Percentiles rank a stretch among this genome's conserved stretches.
phyloP scores from a whole-genome alignment of 2,797 vertebrate species.

The Euthynnus affinis region DNA sequence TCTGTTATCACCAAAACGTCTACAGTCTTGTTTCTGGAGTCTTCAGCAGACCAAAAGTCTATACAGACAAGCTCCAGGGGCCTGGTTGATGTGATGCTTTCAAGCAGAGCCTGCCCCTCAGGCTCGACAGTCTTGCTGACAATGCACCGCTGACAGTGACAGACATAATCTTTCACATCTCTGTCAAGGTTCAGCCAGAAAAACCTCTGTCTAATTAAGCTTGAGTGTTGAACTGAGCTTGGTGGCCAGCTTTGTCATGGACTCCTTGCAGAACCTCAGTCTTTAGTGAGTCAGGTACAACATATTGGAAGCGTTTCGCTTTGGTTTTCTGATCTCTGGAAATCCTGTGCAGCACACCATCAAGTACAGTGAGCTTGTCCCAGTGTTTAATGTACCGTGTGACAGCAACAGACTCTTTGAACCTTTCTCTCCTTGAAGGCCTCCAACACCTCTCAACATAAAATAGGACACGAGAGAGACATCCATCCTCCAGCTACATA shows the following conservation, averaged over 20 bases:
- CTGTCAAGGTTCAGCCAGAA: neutral
- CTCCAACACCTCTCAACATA: neutral
- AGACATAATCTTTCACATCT: constrained; percentile 6
- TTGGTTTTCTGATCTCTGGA: too few species aligned
- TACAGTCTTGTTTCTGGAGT: neutral
- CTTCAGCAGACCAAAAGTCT: constrained; percentile 16
- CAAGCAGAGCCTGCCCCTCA: neutral
- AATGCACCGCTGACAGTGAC: constrained; percentile 3
- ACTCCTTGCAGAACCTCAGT: neutral
- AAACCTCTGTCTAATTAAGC: constrained; percentile 3
- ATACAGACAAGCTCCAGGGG: neutral
- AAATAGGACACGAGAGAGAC: neutral
- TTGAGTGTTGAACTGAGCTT: constrained; percentile 2
- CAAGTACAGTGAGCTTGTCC: neutral
- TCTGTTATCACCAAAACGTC: constrained; percentile 22
- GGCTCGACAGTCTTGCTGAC: neutral
- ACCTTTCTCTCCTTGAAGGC: neutral
- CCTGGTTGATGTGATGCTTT: neutral
- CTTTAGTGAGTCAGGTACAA: too few species aligned
- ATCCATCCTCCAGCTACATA: neutral
- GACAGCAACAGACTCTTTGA: neutral
- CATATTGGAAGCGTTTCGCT: too few species aligned
- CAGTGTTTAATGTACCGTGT: neutral
- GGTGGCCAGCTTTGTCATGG: neutral
- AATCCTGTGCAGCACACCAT: neutral